These are phyloP conservation scores for Fukomys damarensis DNA, from an alignment of 2,113 vertebrate genomes.

Conservation along the genomic window DNA sequence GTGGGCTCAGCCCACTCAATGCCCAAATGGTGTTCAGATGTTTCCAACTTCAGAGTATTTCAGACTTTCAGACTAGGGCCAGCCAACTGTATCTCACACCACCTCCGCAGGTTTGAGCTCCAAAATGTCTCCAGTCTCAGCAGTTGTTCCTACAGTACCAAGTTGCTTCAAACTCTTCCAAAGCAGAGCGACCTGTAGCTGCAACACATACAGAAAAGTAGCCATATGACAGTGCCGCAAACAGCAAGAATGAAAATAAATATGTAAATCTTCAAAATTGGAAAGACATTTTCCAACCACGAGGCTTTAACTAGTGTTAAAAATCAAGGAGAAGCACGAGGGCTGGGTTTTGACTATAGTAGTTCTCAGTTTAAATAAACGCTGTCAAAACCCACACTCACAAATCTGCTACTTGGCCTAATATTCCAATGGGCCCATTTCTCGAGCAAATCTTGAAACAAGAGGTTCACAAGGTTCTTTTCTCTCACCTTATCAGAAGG, in stretches of 20 bases:
- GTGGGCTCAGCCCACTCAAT: neutral
- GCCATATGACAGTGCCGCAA: neutral
- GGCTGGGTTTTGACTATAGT: neutral
- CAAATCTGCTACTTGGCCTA: constrained; percentile 2
- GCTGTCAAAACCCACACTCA: constrained; percentile 7
- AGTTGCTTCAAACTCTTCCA: neutral
- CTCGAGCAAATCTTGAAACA: neutral
- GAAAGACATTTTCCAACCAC: constrained; percentile 56
- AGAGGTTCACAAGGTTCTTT: neutral
- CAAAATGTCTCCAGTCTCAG: neutral
- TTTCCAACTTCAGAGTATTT: no score
- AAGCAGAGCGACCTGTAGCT: neutral
- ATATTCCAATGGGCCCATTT: neutral
- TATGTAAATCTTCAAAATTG: neutral
- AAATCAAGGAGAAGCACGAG: neutral
- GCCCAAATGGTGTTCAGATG: neutral
- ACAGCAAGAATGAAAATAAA: neutral
- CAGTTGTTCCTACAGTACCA: neutral
- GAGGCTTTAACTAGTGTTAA: neutral
- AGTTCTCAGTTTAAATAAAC: constrained; percentile 28
- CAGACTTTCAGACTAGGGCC: neutral
- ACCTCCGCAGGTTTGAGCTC: neutral
- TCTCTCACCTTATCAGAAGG: neutral
- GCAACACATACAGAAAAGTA: constrained; percentile 37
- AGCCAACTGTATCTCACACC: neutral